Evolutionary conservation across 2,797 vertebrate genomes (phyloP), one percentile per base, ranked within the genome.

Genomic region (Microhierax caerulescens): DNA sequence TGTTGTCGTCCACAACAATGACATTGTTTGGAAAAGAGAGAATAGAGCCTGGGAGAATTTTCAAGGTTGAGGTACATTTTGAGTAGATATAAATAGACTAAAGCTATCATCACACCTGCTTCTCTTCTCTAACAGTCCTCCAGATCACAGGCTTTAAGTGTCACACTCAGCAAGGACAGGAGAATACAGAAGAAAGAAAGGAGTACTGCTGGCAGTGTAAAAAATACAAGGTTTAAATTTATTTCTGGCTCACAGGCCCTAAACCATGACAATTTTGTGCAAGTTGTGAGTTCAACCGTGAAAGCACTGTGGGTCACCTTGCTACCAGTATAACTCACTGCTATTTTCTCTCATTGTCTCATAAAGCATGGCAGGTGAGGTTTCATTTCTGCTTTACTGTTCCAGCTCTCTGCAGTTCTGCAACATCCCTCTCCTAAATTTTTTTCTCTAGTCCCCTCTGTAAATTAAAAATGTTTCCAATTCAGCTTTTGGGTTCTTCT

Each of bases 271-370:
- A 91, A 60, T 85, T 95, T 60, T 80, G 83, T 87, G 41, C 74
- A 90, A 86, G 77, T 90, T 90, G 85, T 87, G 83, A 97, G 83
- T 95, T 95, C 88, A 96, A 37, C 93, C 4, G 0, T 92, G 94
- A 95, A 93, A 93, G 84, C 20, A 39, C 72, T 43, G 48, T 64
- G 45, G 72, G 92, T 96, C 93, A 96, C 96, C 86, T 97, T 97
- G 93, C 77, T 94, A 61, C 34, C 34, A 85, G 32, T 92, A 91
- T 79, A 93, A 87, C 70, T 81, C 77, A n/a, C 25, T 94, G 77
- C 77, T 89, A 30, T 95, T 92, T 97, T 96, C 61, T 90, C 54
- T 67, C 70, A 37, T 36, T 85, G 85, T 94, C 89, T 85, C 37
- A 70, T 81, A 51, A 94, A 85, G 47, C 37, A 50, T 32, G 60